Evolutionary conservation across 2,113 vertebrate genomes (phyloP), one percentile per base, ranked within the genome.

Genomic region (Thamnophis sirtalis): DNA sequence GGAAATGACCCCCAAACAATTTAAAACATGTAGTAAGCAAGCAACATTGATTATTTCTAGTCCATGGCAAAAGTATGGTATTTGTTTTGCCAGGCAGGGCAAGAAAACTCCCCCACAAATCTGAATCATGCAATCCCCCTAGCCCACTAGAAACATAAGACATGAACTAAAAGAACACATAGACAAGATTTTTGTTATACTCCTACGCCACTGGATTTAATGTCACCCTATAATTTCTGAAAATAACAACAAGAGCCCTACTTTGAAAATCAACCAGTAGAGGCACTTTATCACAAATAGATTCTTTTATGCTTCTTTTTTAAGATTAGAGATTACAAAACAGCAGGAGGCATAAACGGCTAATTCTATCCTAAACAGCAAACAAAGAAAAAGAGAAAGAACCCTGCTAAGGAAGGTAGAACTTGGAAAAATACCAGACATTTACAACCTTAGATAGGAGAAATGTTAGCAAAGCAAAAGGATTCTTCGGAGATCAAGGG

Each of bases 281-380:
- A 94, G 4, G 58, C 0, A 4, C 6, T 92, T 93, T 4, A 43
- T 8, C 48, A 51, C 0, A 94, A 88, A 92, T 91, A 92, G 89
- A 91, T 51, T 89, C 21, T 89, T 21, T 92, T 91, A 1, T 63
- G 5, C 6, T 58, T 55, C 28, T 48, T 85, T 93, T 92, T 19
- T 93, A 95, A 38, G 85, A 96, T 94, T 63, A 95, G 91, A 96
- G 95, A 96, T 88, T 95, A 93, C 53, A 0, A 38, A 95, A 94
- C 84, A 96, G 95, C 92, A 88, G n/a, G 50, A 89, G 94, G 4
- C 0, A 21, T 50, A 0, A 94, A 92, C 86, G 11, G 89, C 93
- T 54, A 0, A 17, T 93, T 95, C 91, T 91, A 93, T 94, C 0
- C 0, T 89, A 92, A 63, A 11, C 93, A 80, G 68, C 73, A 48